These are phyloP conservation scores for Myiothlypis chrysogaster DNA, from an alignment of 2,797 vertebrate genomes.

Conservation along the genomic window DNA sequence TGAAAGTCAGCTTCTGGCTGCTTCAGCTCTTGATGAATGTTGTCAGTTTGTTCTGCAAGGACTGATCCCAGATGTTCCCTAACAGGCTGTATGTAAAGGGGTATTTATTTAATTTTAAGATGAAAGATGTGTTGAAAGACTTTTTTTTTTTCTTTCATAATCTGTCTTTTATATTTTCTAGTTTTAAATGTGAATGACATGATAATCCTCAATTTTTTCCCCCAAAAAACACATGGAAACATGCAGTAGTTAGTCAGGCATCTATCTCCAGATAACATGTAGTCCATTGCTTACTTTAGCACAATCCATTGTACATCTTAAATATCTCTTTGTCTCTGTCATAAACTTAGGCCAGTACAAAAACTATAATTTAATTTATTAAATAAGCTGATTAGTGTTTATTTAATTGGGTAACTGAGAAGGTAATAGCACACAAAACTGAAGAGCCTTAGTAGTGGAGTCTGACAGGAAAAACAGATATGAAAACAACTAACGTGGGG, in stretches of 20 bases:
- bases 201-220: background rate
- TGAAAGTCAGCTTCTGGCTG: background rate
- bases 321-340: background rate
- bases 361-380: background rate
- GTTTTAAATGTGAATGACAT: background rate
- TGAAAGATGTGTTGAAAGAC: background rate
- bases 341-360: background rate
- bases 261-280: background rate
- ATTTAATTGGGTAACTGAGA: background rate
- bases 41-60: background rate
- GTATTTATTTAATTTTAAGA: background rate
- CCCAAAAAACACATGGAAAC: background rate
- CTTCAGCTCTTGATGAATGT: background rate
- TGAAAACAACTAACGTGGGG: background rate
- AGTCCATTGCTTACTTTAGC: background rate
- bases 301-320: background rate
- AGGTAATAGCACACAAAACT: background rate
- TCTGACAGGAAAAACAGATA: background rate
- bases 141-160: background rate
- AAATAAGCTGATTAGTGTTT: background rate
- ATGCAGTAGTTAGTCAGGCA: background rate
- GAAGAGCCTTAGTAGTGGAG: background rate
- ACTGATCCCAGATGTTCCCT: background rate
- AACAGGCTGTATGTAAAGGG: background rate
- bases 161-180: background rate